Evolutionary conservation across 2,113 vertebrate genomes (phyloP), one percentile per base, ranked within the genome.

Genomic region (Scartelaos histophorus): DNA sequence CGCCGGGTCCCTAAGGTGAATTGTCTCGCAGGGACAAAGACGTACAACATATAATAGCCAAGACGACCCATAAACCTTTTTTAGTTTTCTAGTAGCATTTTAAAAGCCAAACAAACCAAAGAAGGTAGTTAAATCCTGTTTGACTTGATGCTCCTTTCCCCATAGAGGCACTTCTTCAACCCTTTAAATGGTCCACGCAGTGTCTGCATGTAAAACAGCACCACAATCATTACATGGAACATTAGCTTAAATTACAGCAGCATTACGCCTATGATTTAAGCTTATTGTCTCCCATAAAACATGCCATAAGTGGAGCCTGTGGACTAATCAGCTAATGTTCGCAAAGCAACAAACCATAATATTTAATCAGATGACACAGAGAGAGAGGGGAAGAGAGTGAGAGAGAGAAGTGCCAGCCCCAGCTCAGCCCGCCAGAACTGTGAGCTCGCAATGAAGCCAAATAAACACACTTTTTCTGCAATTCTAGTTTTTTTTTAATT

Each of bases 271-370:
- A 66, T 86, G 80, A 87, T 82, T 89, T 72, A 77, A 35, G 62
- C 73, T 89, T 53, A 87, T 79, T 80, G 77, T 60, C 61, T 47
- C 71, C 76, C 70, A 85, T 89, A 84, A 89, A 88, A 69, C 60
- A 67, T 58, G 16, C 70, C 49, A 1, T 70, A 80, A 85, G 78
- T 75, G 76, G 82, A 84, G 75, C 84, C 69, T 46, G 76, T 66
- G 80, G 80, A 87, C 80, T 71, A 82, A 87, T 90, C 80, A 81
- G 70, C 80, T 86, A 82, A 85, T 88, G 82, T 86, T 84, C 74
- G 57, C 78, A 77, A 81, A 83, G 81, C 78, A 76, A 67, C 79
- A 79, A 78, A 82, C 73, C 56, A 57, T 69, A 67, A 76, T 85
- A 81, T 85, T 73, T 83, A 85, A 86, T 75, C 12, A 16, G 58